phyloP scores from a whole-genome alignment of 2,888 invertebrate genomes.

The Thysanoteuthis rhombus region DNA sequence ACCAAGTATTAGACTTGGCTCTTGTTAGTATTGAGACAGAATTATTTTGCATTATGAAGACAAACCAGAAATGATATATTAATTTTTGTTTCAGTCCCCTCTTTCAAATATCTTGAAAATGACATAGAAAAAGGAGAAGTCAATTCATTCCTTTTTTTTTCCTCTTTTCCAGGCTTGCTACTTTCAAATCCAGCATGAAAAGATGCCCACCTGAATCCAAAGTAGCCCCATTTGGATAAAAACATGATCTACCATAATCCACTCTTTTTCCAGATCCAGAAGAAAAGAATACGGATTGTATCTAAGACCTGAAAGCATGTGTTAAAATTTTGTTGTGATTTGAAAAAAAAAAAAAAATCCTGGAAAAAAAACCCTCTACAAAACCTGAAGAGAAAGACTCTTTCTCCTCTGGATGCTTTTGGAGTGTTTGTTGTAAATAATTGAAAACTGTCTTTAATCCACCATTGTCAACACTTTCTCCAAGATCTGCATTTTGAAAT shows the following conservation, averaged over 20 bases:
- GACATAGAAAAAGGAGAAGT: no score
- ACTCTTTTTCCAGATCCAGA: background rate
- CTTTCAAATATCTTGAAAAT: no score
- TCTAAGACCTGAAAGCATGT: background rate
- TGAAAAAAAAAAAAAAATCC: background rate
- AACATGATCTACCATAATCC: background rate
- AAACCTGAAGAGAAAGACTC: no score
- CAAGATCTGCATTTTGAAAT: background rate
- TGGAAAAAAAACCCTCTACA: background rate
- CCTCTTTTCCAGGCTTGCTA: slow-evolving; percentile 59
- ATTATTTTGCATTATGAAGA: no score
- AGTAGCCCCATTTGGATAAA: background rate
- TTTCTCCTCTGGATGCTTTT: no score
- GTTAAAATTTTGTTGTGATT: background rate
- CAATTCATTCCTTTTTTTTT: background rate
- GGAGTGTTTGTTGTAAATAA: no score
- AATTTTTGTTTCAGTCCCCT: no score
- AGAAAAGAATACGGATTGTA: background rate
- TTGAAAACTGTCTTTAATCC: background rate
- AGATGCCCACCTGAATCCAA: slow-evolving; percentile 44
- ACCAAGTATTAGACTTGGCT: no score
- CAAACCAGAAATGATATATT: no score
- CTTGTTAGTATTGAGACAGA: no score
- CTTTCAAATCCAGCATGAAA: slow-evolving; percentile 65
- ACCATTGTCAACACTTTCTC: background rate